Evolutionary conservation across 2,888 invertebrate species (phyloP).

Genomic region (Drosophila villosipedis): DNA sequence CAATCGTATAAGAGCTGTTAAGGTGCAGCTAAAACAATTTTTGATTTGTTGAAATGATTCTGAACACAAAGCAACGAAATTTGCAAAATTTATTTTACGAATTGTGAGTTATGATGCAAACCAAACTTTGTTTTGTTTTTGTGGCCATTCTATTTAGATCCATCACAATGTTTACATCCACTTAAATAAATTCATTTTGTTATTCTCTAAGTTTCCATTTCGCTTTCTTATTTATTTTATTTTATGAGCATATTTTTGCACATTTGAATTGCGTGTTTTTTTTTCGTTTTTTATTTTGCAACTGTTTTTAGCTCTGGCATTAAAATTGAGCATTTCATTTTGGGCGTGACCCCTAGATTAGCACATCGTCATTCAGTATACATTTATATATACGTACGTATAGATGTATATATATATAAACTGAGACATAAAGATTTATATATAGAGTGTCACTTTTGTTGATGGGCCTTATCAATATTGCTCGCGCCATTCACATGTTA

Average conservation of each 20-base stretch:
- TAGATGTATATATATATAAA: not conserved
- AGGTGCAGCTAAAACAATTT: not conserved
- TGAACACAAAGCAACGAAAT: constrained; percentile 15
- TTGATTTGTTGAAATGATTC: constrained; percentile 27
- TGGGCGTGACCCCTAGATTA: constrained; percentile 58
- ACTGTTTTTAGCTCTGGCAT: constrained; percentile 14
- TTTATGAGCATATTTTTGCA: constrained; percentile 43
- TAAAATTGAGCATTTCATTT: constrained; percentile 38
- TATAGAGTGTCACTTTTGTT: constrained; percentile 17
- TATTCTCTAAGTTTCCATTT: constrained; percentile 26
- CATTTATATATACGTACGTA: not conserved
- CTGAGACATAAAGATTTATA: not conserved
- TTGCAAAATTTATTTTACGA: constrained; percentile 32
- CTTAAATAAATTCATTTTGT: constrained; percentile 56
- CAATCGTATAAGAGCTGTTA: constrained; percentile 2
- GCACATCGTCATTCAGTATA: constrained; percentile 21
- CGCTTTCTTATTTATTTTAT: constrained; percentile 25
- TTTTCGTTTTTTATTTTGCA: constrained; percentile 5
- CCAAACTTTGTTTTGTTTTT: constrained; percentile 29
- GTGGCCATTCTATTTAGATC: constrained; percentile 37
- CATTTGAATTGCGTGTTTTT: constrained; percentile 25
- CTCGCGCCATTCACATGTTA: constrained; percentile 73
- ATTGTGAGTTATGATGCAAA: constrained; percentile 30
- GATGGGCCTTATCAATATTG: constrained; percentile 53
- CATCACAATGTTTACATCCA: constrained; percentile 59